A percentile compares a stretch with the other conserved stretches of the same genome.
phyloP scores from a whole-genome alignment of 1,140 invertebrate species.

The Lordiphosa stackelbergi region DNA sequence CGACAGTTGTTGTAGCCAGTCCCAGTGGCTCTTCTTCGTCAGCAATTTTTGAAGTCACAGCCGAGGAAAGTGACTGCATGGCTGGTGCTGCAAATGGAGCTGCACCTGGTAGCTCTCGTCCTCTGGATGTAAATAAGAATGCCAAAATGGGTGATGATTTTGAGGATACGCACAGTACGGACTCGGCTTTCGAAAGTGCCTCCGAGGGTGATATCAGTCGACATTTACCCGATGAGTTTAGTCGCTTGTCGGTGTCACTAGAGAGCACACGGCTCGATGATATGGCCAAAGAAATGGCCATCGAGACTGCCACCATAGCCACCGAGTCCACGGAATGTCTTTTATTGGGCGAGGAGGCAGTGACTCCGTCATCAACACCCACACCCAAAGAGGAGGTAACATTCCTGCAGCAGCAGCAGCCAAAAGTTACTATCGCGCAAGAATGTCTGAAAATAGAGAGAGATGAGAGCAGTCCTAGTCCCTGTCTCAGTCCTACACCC shows the following conservation, averaged over 20 bases:
- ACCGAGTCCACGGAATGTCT: conserved; percentile 71
- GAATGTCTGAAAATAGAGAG: conserved; percentile 40
- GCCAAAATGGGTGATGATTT: conserved; percentile 58
- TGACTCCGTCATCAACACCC: conserved; percentile 24
- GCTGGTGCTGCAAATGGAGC: conserved; percentile 5
- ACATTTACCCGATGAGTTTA: conserved; percentile 72
- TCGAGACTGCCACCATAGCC: conserved; percentile 73
- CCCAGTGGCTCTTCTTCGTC: conserved; percentile 20
- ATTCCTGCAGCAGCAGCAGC: conserved; percentile 20
- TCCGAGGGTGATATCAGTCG: conserved; percentile 74
- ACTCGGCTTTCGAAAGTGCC: conserved; percentile 73
- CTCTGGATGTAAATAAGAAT: conserved; percentile 69
- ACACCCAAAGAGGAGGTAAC: conserved; percentile 15
- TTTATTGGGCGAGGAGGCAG: conserved; percentile 46
- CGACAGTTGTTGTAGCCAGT: conserved; percentile 8
- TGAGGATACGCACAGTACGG: conserved; percentile 75
- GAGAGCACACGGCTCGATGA: conserved; percentile 70
- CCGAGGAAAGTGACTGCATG: conserved; percentile 68
- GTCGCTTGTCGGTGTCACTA: conserved; percentile 60
- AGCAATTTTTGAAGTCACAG: conserved; percentile 61
- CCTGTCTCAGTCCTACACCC: conserved; percentile 50
- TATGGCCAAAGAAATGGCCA: conserved; percentile 59
- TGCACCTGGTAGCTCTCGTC: conserved; percentile 38
- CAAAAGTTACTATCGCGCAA: conserved; percentile 65
- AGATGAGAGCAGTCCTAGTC: conserved; percentile 44